Evolutionary conservation across 2,888 invertebrate genomes (phyloP).

Genomic region (Lasioglossum oenotherae): DNA sequence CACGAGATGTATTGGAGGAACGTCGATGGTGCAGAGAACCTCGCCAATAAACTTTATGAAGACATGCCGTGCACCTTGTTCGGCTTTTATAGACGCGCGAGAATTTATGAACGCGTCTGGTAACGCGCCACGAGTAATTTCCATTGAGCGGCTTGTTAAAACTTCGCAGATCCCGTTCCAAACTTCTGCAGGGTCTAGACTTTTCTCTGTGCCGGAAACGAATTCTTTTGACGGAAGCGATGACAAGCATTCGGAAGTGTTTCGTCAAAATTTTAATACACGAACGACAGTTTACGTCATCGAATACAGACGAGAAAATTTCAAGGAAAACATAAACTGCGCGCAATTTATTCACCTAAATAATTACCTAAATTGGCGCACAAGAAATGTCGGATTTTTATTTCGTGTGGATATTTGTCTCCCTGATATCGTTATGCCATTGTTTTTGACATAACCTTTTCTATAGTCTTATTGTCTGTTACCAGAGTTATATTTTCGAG

Average conservation of each 20-base stretch:
- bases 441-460: too few species aligned
- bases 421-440: too few species aligned
- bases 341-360: not conserved
- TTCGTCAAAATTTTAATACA: not conserved
- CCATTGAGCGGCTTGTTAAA: conserved; percentile 42
- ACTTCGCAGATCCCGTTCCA: conserved; percentile 7
- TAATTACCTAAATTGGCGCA: too few species aligned
- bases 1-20: conserved; percentile 26
- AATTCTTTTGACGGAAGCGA: not conserved
- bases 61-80: conserved; percentile 20
- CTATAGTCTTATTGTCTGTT: too few species aligned
- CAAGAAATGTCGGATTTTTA: too few species aligned
- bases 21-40: conserved; percentile 15
- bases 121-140: conserved; percentile 39
- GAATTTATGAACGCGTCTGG: conserved; percentile 57
- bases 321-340: not conserved
- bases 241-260: not conserved
- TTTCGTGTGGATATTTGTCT: too few species aligned
- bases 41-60: conserved; percentile 23
- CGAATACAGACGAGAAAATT: not conserved
- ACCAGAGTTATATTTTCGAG: too few species aligned
- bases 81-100: conserved; percentile 33
- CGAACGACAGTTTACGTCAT: not conserved
- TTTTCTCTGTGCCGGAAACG: not conserved
- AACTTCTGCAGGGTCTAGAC: not conserved